Percentiles rank a stretch among this genome's conserved stretches.
These are phyloP conservation scores for Trachymyrmex septentrionalis DNA, from an alignment of 1,140 invertebrate species.

Conservation along the genomic window DNA sequence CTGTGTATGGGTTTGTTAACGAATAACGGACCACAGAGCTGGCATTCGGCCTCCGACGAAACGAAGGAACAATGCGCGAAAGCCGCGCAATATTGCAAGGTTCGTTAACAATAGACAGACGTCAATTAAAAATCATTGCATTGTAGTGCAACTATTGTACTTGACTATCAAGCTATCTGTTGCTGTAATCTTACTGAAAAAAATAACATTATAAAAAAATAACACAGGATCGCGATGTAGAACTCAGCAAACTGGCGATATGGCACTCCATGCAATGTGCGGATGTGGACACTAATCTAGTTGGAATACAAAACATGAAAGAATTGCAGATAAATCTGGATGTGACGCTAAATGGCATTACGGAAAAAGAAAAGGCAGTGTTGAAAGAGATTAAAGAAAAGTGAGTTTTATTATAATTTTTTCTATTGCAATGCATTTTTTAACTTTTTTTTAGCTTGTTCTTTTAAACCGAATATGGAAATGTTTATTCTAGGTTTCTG, in stretches of 20 bases:
- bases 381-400: constrained; percentile 88
- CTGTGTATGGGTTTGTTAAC: constrained; percentile 94
- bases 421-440: not conserved
- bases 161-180: constrained; percentile 23
- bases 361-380: constrained; percentile 88
- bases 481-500: constrained; percentile 82
- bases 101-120: constrained; percentile 75
- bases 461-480: constrained; percentile 8
- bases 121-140: constrained; percentile 2
- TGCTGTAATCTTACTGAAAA: not conserved
- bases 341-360: constrained; percentile 86
- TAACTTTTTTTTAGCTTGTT: not conserved
- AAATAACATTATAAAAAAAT: constrained; percentile 36
- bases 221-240: constrained; percentile 88
- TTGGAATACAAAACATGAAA: constrained; percentile 90
- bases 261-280: constrained; percentile 88
- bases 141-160: not conserved
- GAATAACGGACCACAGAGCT: constrained; percentile 90
- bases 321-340: constrained; percentile 89
- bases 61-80: constrained; percentile 89
- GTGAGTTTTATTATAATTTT: constrained; percentile 85
- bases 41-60: constrained; percentile 93
- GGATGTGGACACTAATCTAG: constrained; percentile 89
- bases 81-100: constrained; percentile 90
- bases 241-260: constrained; percentile 91